Evolutionary conservation across 2,113 vertebrate species (phyloP).

Genomic region (Scatophagus argus): DNA sequence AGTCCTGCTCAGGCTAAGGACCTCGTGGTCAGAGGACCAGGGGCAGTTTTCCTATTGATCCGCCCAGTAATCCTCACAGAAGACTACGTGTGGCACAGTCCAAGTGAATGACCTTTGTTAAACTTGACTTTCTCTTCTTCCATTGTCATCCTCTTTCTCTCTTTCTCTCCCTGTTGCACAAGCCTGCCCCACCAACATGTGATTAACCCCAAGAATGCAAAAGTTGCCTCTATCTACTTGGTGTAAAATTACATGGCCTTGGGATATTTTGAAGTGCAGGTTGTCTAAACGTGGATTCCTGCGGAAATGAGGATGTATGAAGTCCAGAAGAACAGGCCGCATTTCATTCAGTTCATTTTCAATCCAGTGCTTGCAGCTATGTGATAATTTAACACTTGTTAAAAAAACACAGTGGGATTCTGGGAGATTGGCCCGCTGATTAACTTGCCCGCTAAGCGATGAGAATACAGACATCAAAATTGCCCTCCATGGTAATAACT

Average conservation of each 20-base stretch:
- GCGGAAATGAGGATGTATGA: conserved; percentile 43
- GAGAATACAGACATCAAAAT: conserved; percentile 17
- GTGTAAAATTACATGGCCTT: conserved; percentile 42
- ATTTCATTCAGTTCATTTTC: conserved; percentile 41
- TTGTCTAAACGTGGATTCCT: conserved; percentile 39
- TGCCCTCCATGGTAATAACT: neutral
- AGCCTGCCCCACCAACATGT: conserved; percentile 34
- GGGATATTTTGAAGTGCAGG: conserved; percentile 52
- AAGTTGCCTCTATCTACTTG: conserved; percentile 35
- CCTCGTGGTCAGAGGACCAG: conserved; percentile 17
- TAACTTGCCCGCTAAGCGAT: conserved; percentile 27
- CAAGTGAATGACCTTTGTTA: neutral
- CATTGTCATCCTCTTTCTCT: neutral
- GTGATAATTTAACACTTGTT: conserved; percentile 48
- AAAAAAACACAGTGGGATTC: conserved; percentile 27
- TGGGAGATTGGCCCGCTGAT: conserved; percentile 31
- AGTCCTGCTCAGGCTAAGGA: conserved; percentile 10
- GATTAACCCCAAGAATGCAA: conserved; percentile 60
- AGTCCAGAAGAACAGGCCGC: conserved; percentile 4
- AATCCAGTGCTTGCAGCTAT: conserved; percentile 22
- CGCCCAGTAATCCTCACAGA: conserved; percentile 15
- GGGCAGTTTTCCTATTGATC: conserved; percentile 46
- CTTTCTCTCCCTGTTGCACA: neutral
- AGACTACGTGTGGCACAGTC: neutral
- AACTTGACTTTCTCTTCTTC: conserved; percentile 12